These are phyloP conservation scores for Romanogobio albipinnatus DNA, from an alignment of 2,113 vertebrate genomes.

Conservation along the genomic window DNA sequence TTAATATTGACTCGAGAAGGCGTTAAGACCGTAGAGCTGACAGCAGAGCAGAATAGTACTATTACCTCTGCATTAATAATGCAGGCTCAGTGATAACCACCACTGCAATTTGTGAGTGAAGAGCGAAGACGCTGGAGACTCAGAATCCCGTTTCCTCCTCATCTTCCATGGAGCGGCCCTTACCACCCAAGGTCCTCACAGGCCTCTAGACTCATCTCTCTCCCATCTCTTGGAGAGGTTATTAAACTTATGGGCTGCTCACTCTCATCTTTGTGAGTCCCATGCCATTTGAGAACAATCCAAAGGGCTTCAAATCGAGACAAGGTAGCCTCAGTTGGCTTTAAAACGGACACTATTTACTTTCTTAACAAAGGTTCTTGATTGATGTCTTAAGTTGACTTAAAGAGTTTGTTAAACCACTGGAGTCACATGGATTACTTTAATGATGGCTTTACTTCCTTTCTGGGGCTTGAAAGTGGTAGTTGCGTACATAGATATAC, in stretches of 20 bases:
- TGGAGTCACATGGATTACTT: no score
- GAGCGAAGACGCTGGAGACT: conserved; percentile 13
- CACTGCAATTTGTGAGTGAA: conserved; percentile 14
- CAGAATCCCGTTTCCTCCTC: conserved; percentile 46
- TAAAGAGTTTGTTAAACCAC: neutral
- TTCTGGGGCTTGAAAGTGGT: no score
- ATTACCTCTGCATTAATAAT: conserved; percentile 56
- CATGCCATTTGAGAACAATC: conserved; percentile 32
- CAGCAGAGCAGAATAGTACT: conserved; percentile 2
- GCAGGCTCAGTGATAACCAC: conserved; percentile 36
- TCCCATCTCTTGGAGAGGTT: conserved; percentile 41
- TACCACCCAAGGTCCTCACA: conserved; percentile 20
- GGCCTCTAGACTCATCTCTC: conserved; percentile 38
- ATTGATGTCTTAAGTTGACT: neutral
- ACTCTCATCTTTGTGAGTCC: conserved; percentile 21
- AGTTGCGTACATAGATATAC: no score
- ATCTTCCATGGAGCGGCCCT: conserved; percentile 22
- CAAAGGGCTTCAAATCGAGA: neutral
- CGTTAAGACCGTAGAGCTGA: conserved; percentile 21
- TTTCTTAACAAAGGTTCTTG: neutral
- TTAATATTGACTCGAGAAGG: conserved; percentile 29
- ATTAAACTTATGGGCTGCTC: neutral
- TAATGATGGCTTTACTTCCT: no score
- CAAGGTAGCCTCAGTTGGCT: neutral
- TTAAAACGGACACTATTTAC: neutral